Percentiles rank a stretch among this genome's conserved stretches.
Conservation (phyloP, 2,888 invertebrate species). For the Drosophila lutescens region DNA sequence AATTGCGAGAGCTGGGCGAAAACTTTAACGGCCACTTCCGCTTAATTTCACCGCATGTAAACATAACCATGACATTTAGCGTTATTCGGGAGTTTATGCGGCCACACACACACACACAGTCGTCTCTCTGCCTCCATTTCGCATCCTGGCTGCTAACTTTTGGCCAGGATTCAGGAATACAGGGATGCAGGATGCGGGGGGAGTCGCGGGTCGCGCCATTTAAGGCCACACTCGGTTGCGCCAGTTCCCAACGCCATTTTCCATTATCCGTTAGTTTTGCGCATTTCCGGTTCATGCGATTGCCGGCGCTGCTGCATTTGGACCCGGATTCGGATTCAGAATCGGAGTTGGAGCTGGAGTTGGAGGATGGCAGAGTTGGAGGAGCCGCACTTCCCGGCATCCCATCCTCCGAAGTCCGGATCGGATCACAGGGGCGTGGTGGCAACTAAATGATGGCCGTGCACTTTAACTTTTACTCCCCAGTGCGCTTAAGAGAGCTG, state of each 20-base stretch:
- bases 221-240: constrained; percentile 55
- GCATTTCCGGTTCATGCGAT: constrained; percentile 72
- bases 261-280: constrained; percentile 79
- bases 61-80: constrained; percentile 82
- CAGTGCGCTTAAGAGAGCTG: not conserved
- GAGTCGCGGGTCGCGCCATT: constrained; percentile 50
- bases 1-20: constrained; percentile 57
- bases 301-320: constrained; percentile 45
- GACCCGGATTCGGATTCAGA: constrained; percentile 4
- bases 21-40: constrained; percentile 72
- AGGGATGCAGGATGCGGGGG: not conserved
- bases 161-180: not conserved
- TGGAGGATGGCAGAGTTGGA: not conserved
- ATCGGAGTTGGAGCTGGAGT: constrained; percentile 3
- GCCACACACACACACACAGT: constrained; percentile 16
- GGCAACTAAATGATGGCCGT: not conserved
- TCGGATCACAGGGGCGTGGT: constrained; percentile 7
- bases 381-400: not conserved
- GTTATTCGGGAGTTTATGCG: constrained; percentile 66
- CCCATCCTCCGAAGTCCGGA: not conserved
- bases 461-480: not conserved
- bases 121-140: constrained; percentile 1
- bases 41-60: constrained; percentile 80
- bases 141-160: constrained; percentile 4
- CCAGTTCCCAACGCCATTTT: constrained; percentile 67